Conservation (phyloP, 2,888 invertebrate species). For the Marasmarcha lunaedactyla region DNA sequence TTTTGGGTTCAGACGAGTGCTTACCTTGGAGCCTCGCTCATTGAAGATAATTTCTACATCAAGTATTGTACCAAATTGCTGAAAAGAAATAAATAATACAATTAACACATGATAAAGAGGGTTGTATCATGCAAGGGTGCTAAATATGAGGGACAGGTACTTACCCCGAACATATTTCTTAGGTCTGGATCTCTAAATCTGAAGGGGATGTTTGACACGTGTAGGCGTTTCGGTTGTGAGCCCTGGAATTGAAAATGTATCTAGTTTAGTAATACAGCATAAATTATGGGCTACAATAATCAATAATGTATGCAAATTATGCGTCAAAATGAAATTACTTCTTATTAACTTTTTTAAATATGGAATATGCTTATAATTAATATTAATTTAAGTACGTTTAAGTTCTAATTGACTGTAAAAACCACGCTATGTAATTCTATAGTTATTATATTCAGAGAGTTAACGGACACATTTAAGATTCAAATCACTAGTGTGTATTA, state of each 20-base stretch:
- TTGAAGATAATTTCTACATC: conserved; percentile 99
- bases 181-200: conserved; percentile 99
- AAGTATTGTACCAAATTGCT: conserved; percentile 98
- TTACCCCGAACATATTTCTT: conserved; percentile 97
- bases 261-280: not conserved
- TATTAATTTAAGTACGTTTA: no score
- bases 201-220: conserved; percentile 99
- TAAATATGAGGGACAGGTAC: conserved; percentile 39
- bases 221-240: conserved; percentile 91
- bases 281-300: no score
- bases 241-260: conserved; percentile 26
- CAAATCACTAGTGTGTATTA: no score
- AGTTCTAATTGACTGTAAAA: no score
- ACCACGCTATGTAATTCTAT: no score
- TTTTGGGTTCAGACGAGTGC: conserved; percentile 35
- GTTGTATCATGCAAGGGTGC: conserved; percentile 5
- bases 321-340: no score
- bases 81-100: conserved; percentile 65
- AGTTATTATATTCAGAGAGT: no score
- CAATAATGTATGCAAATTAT: no score
- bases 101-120: conserved; percentile 22
- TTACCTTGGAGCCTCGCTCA: conserved; percentile 99
- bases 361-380: no score
- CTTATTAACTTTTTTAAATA: no score
- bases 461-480: no score